Percentiles rank a stretch among this genome's conserved stretches.
phyloP scores from a whole-genome alignment of 2,888 invertebrate genomes.

The Brassicogethes aeneus region DNA sequence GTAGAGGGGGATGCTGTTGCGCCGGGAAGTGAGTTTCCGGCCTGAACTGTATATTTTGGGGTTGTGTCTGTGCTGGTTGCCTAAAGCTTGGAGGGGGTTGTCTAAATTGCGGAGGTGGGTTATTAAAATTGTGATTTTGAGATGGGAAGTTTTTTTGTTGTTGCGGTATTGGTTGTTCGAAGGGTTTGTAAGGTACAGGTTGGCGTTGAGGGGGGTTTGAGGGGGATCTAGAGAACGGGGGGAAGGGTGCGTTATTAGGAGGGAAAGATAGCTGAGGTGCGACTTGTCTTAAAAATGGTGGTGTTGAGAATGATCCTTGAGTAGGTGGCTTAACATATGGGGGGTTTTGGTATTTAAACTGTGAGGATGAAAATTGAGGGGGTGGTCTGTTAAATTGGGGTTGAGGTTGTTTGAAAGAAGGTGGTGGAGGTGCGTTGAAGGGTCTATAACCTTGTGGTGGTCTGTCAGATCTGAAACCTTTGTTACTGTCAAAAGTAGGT shows the following conservation, averaged over 20 bases:
- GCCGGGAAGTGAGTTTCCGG: slow-evolving; percentile 44
- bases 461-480: slow-evolving; percentile 23
- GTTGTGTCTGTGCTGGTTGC: slow-evolving; percentile 26
- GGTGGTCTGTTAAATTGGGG: slow-evolving; percentile 13
- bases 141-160: slow-evolving; percentile 24
- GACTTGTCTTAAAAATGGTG: slow-evolving; percentile 3
- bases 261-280: slow-evolving; percentile 18
- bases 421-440: slow-evolving; percentile 40
- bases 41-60: slow-evolving; percentile 31
- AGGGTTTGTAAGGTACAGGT: slow-evolving; percentile 34
- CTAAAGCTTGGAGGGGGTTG: slow-evolving; percentile 31
- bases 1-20: slow-evolving; percentile 26
- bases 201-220: slow-evolving; percentile 26
- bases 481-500: slow-evolving; percentile 12
- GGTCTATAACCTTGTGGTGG: slow-evolving; percentile 49
- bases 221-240: slow-evolving; percentile 13
- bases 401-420: slow-evolving; percentile 12
- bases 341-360: slow-evolving; percentile 14
- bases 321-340: slow-evolving; percentile 12
- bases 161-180: slow-evolving; percentile 41
- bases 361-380: slow-evolving; percentile 32
- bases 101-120: background rate
- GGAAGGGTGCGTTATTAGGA: slow-evolving; percentile 8
- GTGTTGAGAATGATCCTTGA: slow-evolving; percentile 11
- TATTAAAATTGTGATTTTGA: background rate